These are phyloP conservation scores for Phylloscopus trochiloides DNA, from an alignment of 2,113 vertebrate species.

Conservation along the genomic window DNA sequence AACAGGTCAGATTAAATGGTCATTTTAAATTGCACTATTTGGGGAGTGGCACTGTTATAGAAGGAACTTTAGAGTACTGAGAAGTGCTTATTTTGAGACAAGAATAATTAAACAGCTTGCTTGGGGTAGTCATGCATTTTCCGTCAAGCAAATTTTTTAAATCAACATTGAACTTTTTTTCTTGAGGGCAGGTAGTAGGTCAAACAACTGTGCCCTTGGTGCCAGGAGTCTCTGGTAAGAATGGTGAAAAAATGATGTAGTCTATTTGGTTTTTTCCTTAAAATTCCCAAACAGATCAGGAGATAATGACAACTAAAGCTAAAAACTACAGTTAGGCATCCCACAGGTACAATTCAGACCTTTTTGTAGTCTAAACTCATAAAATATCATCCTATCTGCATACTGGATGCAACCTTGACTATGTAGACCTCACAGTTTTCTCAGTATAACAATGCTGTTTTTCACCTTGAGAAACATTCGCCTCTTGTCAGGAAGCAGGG, in stretches of 20 bases:
- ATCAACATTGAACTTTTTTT: not conserved
- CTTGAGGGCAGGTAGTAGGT: not conserved
- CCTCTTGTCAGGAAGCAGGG: not conserved
- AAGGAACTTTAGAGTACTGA: not conserved
- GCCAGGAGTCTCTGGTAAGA: not conserved
- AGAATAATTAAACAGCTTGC: not conserved
- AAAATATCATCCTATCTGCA: not conserved
- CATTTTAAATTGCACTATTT: slow-evolving; percentile 21
- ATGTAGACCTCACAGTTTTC: not conserved
- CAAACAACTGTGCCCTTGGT: not conserved
- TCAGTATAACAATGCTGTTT: not conserved
- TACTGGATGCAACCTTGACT: not conserved
- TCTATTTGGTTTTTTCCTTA: not conserved
- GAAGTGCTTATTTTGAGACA: not conserved
- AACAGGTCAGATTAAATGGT: slow-evolving; percentile 27
- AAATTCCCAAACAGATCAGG: not conserved
- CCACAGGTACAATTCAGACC: not conserved
- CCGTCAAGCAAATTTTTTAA: not conserved
- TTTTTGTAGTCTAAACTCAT: not conserved
- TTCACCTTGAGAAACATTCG: not conserved
- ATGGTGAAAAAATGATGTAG: not conserved
- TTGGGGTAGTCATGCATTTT: not conserved
- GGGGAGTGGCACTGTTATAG: not conserved
- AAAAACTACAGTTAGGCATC: not conserved
- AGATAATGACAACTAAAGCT: not conserved